These are phyloP conservation scores for Dipus sagitta DNA, from an alignment of 2,797 vertebrate species.

Conservation along the genomic window DNA sequence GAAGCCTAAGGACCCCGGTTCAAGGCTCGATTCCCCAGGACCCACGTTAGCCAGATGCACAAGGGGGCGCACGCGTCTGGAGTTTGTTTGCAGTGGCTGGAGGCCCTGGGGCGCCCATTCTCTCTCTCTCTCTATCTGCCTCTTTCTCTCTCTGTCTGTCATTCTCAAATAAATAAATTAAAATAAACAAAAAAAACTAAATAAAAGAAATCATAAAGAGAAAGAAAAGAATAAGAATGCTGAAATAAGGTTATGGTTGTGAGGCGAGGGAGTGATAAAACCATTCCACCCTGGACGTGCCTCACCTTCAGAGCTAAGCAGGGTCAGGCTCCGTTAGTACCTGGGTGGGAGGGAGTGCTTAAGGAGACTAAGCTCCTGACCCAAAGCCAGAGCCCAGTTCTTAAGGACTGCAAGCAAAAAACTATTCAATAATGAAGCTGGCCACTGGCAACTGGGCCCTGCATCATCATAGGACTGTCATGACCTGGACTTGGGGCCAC, in stretches of 20 bases:
- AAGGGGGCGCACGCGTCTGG: no score
- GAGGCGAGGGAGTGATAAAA: not conserved
- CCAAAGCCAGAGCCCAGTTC: not conserved
- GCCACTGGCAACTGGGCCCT: not conserved
- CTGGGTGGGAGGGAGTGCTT: not conserved
- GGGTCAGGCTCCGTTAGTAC: not conserved
- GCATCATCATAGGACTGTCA: accelerated
- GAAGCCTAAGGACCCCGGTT: no score
- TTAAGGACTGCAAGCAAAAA: not conserved
- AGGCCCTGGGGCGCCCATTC: no score
- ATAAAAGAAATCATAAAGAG: no score
- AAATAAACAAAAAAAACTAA: no score
- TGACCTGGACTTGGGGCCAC: not conserved
- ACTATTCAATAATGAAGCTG: not conserved
- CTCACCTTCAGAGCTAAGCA: not conserved
- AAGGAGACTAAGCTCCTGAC: not conserved
- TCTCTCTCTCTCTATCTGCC: no score
- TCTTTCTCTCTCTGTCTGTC: no score
- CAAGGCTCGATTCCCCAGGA: no score
- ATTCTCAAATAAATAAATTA: no score
- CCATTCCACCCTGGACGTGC: no score
- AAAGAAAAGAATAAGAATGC: not conserved
- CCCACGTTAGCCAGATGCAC: no score
- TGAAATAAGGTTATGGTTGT: not conserved
- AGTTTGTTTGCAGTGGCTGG: no score